These are phyloP conservation scores for Lycia hirtaria DNA, from an alignment of 2,888 invertebrate genomes.

Conservation along the genomic window DNA sequence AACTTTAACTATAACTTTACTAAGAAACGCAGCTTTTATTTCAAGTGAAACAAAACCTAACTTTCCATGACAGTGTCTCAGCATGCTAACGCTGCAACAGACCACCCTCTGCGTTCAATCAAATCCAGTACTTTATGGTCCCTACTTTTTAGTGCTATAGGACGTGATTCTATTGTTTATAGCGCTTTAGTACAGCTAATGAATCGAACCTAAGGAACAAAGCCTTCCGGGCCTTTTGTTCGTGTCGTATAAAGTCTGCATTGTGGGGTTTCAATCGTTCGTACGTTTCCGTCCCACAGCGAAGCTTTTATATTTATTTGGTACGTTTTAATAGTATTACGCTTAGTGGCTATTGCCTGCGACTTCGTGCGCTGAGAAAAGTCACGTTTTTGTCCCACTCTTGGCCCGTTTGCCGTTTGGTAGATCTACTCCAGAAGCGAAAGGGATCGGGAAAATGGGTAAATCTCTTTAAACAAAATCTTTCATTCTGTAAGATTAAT, in stretches of 20 bases:
- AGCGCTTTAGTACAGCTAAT: slow-evolving; percentile 9
- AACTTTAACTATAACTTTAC: no score
- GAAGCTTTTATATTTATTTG: background rate
- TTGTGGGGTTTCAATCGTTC: background rate
- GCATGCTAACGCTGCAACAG: background rate
- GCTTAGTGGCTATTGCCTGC: no score
- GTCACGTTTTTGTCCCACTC: no score
- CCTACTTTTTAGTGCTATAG: background rate
- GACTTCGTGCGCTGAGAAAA: no score
- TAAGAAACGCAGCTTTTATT: no score
- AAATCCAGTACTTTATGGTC: background rate
- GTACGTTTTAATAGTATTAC: background rate
- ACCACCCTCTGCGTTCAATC: slow-evolving; percentile 8
- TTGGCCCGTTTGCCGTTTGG: no score
- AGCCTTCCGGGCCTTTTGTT: background rate
- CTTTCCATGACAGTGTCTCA: background rate
- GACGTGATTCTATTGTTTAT: background rate
- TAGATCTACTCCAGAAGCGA: no score
- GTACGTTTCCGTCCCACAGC: background rate
- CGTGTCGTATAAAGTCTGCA: background rate
- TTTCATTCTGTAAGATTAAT: no score
- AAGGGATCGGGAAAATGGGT: no score
- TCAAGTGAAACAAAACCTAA: background rate
- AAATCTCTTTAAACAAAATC: no score
- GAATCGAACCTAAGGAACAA: slow-evolving; percentile 12